A percentile compares a stretch with the other conserved stretches of the same genome.
Conservation (phyloP, 92 coral and sea anemone species). For the Pocillopora grandis region DNA sequence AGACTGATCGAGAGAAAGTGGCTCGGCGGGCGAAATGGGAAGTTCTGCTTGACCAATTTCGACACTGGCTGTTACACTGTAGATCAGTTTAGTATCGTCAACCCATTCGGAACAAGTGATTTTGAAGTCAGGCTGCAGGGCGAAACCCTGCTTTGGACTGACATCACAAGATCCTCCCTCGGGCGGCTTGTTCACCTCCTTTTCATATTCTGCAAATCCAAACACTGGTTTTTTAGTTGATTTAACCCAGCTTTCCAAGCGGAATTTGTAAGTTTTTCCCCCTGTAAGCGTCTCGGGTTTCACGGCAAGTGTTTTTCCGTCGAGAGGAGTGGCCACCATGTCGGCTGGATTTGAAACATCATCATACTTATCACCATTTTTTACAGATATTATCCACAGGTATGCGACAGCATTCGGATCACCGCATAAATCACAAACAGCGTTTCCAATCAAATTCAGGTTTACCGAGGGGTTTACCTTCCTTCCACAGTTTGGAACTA, state of each 20-base stretch:
- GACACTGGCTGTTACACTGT: constrained; percentile 16
- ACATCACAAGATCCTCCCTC: constrained; percentile 53
- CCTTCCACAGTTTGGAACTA: constrained; percentile 18
- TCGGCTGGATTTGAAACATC: constrained; percentile 3
- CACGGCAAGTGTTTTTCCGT: constrained; percentile 47
- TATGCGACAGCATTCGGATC: constrained; percentile 5
- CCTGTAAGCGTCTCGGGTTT: constrained; percentile 57
- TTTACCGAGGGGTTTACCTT: constrained; percentile 74
- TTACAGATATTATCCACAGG: constrained; percentile 34
- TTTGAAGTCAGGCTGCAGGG: constrained; percentile 40
- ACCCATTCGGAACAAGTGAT: constrained; percentile 47
- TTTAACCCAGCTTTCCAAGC: constrained; percentile 37
- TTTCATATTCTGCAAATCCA: constrained; percentile 50
- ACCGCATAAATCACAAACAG: constrained; percentile 55
- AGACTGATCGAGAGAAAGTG: constrained; percentile 18
- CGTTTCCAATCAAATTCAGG: constrained; percentile 39
- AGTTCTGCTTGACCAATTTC: constrained; percentile 10
- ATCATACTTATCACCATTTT: not conserved
- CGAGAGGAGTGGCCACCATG: constrained; percentile 30
- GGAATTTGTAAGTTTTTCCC: constrained; percentile 34
- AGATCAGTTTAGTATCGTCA: constrained; percentile 56
- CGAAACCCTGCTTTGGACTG: constrained; percentile 51
- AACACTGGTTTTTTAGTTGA: constrained; percentile 9
- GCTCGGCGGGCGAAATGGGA: constrained; percentile 3
- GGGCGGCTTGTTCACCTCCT: constrained; percentile 52